A percentile compares a stretch with the other conserved stretches of the same genome.
Conservation (phyloP, 2,113 vertebrate species). For the Camelus dromedarius region DNA sequence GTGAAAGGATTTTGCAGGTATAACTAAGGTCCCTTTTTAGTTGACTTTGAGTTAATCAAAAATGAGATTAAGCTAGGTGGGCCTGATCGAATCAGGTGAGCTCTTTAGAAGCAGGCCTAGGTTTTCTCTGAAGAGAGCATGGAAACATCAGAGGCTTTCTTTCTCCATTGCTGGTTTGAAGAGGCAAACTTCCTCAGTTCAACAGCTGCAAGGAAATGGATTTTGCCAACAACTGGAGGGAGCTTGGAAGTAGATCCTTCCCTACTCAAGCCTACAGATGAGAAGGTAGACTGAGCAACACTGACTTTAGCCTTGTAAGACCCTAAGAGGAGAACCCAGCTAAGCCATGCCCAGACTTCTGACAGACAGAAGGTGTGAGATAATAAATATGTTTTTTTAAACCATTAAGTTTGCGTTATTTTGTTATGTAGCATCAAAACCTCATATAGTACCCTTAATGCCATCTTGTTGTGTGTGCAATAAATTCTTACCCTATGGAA, state of each 20-base stretch:
- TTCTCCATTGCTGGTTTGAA: background rate
- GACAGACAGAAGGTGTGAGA: background rate
- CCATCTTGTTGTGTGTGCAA: background rate
- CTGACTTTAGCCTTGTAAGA: conserved; percentile 7
- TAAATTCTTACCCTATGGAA: background rate
- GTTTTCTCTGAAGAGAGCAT: background rate
- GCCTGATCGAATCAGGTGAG: background rate
- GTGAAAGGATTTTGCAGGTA: conserved; percentile 26
- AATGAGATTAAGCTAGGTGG: background rate
- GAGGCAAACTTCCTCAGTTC: background rate
- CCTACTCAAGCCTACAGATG: background rate
- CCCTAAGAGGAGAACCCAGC: background rate
- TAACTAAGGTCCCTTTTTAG: background rate
- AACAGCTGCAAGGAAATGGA: conserved; percentile 14
- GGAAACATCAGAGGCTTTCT: background rate
- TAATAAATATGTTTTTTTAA: conserved; percentile 29
- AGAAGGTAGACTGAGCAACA: background rate
- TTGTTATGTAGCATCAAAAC: background rate
- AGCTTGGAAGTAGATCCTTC: background rate
- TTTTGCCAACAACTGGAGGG: background rate
- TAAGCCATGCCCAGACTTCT: background rate
- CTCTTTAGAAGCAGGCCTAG: background rate
- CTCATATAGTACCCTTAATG: background rate
- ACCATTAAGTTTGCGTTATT: background rate
- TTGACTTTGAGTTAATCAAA: background rate